Base-by-base conservation (phyloP, 1,140 invertebrate species). In the Theocolax elegans region DNA sequence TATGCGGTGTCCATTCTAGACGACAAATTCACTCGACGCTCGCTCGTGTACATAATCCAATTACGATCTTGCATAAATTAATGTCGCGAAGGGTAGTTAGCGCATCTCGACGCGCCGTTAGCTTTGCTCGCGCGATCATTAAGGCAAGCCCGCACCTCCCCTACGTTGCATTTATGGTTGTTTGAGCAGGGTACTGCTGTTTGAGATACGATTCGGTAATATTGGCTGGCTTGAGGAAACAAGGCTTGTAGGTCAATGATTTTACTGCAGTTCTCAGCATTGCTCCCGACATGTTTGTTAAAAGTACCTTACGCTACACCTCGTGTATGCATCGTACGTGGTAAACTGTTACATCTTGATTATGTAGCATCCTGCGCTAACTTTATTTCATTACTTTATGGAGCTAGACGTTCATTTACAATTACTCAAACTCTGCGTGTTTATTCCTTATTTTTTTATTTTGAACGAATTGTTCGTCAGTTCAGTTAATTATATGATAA, bases 51-150 rank as follows among this genome's bases (percentile, higher is more conserved):
- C n/a, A 38, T 56, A 56, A 56, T 38, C 53, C 53, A 56, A 56
- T 56, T 38, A 56, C 31, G 53, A 56, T 56, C 15, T 12, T 1
- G n/a, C 53, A 56, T 56, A 56, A 56, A 56, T 38, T 56, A 56
- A 21, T 56, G 17, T 56, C n/a, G 12, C 51, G 13, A 6, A 19
- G n/a, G 17, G 31, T n/a, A 3, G 13, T n/a, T 53, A 56, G 19
- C 15, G 17, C 27, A 46, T 46, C 42, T 54, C 15, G n/a, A 6
- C 51, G 6, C 0, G 17, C 3, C 29, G 25, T 17, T 19, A 23
- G 19, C 3, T n/a, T 8, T 21, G 31, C 46, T 19, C 46, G 51
- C 27, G 25, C 27, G 12, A 13, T 17, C 51, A n/a, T 54, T 29
- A 51, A 23, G 48, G 23, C 3, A n/a, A 12, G 3, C 48, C 27